phyloP scores from a whole-genome alignment of 2,113 vertebrate genomes.

The Peromyscus maniculatus region DNA sequence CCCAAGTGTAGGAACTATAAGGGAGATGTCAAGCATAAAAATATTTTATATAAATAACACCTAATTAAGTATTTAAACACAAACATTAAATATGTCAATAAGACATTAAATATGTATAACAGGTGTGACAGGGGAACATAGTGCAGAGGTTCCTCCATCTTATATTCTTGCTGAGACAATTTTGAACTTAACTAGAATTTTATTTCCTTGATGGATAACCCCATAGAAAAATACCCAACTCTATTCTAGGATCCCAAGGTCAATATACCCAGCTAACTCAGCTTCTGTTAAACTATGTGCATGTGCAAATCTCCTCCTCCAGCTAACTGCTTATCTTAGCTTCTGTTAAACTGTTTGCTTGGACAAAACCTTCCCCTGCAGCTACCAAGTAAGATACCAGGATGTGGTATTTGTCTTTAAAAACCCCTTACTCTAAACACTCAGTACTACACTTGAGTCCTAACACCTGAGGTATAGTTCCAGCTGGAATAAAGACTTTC shows the following conservation, averaged over 20 bases:
- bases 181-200: not conserved
- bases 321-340: not conserved
- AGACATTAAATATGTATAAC: not conserved
- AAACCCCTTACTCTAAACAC: not conserved
- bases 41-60: conserved; percentile 19
- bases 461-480: not conserved
- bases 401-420: not conserved
- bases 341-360: not conserved
- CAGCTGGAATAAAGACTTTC: not conserved
- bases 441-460: not conserved
- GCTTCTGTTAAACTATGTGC: not conserved
- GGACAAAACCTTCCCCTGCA: not conserved
- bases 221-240: not conserved
- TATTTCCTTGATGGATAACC: not conserved
- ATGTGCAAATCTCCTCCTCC: not conserved
- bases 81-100: conserved; percentile 8
- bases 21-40: not conserved
- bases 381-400: not conserved
- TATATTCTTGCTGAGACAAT: not conserved
- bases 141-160: not conserved
- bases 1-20: not conserved
- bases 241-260: not conserved
- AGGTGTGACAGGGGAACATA: not conserved
- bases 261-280: not conserved
- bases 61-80: conserved; percentile 42